Evolutionary conservation across 1,140 invertebrate genomes (phyloP), one percentile per base, ranked within the genome.

Genomic region (Rhynchophorus ferrugineus): DNA sequence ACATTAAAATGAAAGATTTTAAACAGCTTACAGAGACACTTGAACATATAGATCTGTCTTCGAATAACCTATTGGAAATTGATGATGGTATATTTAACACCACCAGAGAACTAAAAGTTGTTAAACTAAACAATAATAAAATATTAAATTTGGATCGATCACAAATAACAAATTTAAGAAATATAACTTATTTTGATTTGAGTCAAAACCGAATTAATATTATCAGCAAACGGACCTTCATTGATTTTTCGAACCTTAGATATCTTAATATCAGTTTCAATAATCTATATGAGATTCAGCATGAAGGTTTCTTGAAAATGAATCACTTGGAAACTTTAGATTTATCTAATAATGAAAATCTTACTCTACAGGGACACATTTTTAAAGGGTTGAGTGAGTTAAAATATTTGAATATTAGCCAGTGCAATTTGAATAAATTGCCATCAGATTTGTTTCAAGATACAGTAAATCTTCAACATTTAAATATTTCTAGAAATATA

Each of bases 161-260:
- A n/a, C n/a, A n/a, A n/a, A n/a, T n/a, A n/a, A n/a, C n/a, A n/a
- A n/a, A n/a, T n/a, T 14, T 19, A 7, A 13, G 13, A 19, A 19
- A 14, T 14, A 38, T 38, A 6, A 38, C 37, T 6, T 14, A 38
- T 14, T 6, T 38, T 14, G 37, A 38, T 19, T 38, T 38, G 13
- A 38, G 37, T 38, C 13, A 38, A 38, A 38, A 38, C 37, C 5
- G 13, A 19, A 38, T 38, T 6, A 38, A 38, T 38, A 38, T 6
- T 6, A 19, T 38, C 7, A 13, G 13, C 5, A 38, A 13, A 14
- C 5, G 13, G 5, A 13, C 18, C 5, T 38, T 38, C 13, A 13
- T 6, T 38, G 37, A 19, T 14, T 19, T 38, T 14, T 38, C 18
- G 13, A 38, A 38, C 13, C 18, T 38, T 14, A 13, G 7, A 14